Evolutionary conservation across 2,797 vertebrate genomes (phyloP).

Genomic region (Varecia variegata): DNA sequence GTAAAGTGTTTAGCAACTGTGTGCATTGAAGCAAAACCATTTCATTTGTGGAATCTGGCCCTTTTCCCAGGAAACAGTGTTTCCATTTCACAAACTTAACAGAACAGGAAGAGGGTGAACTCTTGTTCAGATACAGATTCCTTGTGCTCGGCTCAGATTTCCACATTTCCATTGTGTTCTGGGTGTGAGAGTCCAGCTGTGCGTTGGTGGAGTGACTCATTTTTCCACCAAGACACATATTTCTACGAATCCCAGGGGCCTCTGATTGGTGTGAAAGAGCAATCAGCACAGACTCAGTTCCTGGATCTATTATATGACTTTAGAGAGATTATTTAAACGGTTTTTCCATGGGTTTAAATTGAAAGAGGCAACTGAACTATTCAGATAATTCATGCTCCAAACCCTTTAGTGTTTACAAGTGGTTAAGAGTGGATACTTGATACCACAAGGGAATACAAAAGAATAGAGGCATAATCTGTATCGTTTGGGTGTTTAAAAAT

Average conservation of each 20-base stretch:
- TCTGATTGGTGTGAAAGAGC: constrained; percentile 1
- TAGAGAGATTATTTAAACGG: background rate
- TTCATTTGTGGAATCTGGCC: background rate
- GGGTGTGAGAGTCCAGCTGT: constrained; percentile 40
- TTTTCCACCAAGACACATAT: constrained; percentile 40
- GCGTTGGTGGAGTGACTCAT: constrained; percentile 46
- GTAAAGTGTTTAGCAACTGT: constrained; percentile 47
- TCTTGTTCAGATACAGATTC: background rate
- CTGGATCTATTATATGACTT: background rate
- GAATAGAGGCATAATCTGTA: background rate
- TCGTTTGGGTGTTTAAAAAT: background rate
- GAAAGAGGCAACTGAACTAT: constrained; percentile 28
- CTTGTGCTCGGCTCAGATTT: background rate
- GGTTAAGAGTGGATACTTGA: background rate
- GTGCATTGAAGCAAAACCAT: background rate
- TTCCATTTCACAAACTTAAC: constrained; percentile 43
- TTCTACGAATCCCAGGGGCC: constrained; percentile 39
- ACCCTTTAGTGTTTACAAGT: constrained; percentile 13
- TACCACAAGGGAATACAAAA: constrained; percentile 3
- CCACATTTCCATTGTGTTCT: constrained; percentile 26
- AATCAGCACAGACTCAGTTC: background rate
- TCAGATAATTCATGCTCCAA: constrained; percentile 7
- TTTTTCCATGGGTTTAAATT: constrained; percentile 26
- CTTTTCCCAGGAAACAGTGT: constrained; percentile 50
- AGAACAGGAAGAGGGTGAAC: constrained; percentile 58